These are phyloP conservation scores for Drosophila serrata DNA, from an alignment of 1,140 invertebrate species.

Conservation along the genomic window DNA sequence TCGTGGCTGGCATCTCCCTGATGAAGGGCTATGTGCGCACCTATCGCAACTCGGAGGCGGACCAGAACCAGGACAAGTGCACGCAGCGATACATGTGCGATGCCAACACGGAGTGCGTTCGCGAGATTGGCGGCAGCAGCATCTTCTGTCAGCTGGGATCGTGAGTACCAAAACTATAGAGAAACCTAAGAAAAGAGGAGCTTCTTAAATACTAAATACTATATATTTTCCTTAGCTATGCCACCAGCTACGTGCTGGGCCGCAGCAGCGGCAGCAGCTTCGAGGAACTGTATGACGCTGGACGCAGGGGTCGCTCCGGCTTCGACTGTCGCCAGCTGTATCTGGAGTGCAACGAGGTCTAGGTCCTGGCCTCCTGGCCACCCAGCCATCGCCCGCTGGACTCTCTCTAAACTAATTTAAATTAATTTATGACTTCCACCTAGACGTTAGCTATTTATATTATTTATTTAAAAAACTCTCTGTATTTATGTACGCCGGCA, in stretches of 20 bases:
- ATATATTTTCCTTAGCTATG: conserved; percentile 88
- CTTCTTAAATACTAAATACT: neutral
- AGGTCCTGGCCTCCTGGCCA: conserved; percentile 71
- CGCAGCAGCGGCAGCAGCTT: conserved; percentile 90
- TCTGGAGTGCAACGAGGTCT: conserved; percentile 94
- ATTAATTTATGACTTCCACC: conserved; percentile 76
- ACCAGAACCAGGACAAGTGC: conserved; percentile 88
- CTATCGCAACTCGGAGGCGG: conserved; percentile 88
- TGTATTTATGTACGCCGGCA: conserved; percentile 57
- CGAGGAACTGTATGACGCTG: conserved; percentile 93
- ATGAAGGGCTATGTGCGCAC: conserved; percentile 95
- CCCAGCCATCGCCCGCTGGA: conserved; percentile 54
- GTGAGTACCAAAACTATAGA: conserved; percentile 88
- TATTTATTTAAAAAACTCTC: conserved; percentile 76
- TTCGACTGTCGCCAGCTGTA: conserved; percentile 93
- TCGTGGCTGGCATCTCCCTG: conserved; percentile 93
- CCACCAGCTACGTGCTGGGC: conserved; percentile 93
- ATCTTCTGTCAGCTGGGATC: conserved; percentile 97
- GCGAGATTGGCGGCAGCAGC: conserved; percentile 92
- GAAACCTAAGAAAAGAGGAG: neutral
- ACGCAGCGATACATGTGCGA: conserved; percentile 94
- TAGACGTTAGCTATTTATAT: conserved; percentile 76
- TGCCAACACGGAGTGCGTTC: conserved; percentile 94
- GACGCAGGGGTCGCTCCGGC: conserved; percentile 92
- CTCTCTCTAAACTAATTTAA: conserved; percentile 73